phyloP scores from a whole-genome alignment of 2,797 vertebrate species.

The Sebastes paucispinis region DNA sequence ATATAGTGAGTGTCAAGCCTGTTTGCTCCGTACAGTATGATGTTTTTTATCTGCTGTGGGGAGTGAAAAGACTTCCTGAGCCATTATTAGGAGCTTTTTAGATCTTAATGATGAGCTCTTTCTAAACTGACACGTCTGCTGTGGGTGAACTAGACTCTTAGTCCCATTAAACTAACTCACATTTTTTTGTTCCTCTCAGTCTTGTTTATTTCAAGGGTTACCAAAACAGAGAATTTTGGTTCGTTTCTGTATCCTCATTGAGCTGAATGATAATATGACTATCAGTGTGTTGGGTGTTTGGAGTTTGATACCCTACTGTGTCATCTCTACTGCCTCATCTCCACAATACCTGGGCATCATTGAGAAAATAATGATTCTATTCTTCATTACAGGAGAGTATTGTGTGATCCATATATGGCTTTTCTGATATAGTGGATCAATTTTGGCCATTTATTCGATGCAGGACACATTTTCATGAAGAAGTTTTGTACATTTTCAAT shows the following conservation, averaged over 20 bases:
- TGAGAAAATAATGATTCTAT: neutral
- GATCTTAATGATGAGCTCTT: neutral
- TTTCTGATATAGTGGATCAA: too few species aligned
- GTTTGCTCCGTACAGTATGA: neutral
- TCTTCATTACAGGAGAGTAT: neutral
- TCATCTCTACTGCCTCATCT: neutral
- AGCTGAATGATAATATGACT: neutral
- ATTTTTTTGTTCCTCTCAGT: neutral
- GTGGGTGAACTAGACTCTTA: neutral
- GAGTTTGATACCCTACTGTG: neutral
- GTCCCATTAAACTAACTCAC: neutral
- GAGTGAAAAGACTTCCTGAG: constrained; percentile 7
- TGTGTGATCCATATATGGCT: neutral
- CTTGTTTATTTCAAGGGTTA: neutral
- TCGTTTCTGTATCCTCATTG: neutral
- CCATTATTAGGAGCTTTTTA: constrained; percentile 9
- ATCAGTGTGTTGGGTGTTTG: neutral
- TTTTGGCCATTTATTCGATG: neutral
- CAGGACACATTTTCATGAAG: neutral
- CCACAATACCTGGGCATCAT: neutral
- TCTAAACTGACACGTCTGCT: neutral
- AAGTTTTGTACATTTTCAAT: neutral
- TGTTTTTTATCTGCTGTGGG: neutral
- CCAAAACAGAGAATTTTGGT: neutral
- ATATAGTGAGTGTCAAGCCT: constrained; percentile 22